A percentile compares a stretch with the other conserved stretches of the same genome.
Conservation (phyloP, 2,113 vertebrate genomes). For the Rhombomys opimus region DNA sequence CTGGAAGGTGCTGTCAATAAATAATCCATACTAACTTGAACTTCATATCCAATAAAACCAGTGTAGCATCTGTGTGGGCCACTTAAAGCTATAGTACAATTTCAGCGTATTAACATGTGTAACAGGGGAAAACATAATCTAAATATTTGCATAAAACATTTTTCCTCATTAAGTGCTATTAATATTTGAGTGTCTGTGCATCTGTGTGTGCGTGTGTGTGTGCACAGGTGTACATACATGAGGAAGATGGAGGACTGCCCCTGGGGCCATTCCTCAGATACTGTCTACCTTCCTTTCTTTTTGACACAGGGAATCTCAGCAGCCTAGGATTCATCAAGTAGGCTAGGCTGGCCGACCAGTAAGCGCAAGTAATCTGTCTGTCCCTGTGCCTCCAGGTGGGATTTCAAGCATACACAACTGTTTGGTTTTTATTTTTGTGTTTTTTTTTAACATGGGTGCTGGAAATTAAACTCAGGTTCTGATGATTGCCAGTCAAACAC, state of each 20-base stretch:
- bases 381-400: background rate
- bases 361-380: too few species aligned
- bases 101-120: background rate
- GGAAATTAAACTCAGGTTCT: too few species aligned
- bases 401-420: background rate
- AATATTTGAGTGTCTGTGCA: background rate
- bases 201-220: background rate
- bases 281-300: background rate
- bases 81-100: too few species aligned
- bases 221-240: background rate
- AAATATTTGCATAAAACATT: background rate
- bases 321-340: background rate
- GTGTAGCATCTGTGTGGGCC: too few species aligned
- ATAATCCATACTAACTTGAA: background rate
- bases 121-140: background rate
- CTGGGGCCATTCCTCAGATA: background rate
- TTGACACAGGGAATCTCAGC: background rate
- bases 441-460: background rate
- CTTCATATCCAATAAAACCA: background rate
- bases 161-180: background rate
- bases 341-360: too few species aligned
- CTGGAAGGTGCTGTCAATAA: fast-evolving
- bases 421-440: background rate
- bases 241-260: background rate
- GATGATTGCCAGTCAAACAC: background rate